These are phyloP conservation scores for Spheniscus humboldti DNA, from an alignment of 2,797 vertebrate species.

Conservation along the genomic window DNA sequence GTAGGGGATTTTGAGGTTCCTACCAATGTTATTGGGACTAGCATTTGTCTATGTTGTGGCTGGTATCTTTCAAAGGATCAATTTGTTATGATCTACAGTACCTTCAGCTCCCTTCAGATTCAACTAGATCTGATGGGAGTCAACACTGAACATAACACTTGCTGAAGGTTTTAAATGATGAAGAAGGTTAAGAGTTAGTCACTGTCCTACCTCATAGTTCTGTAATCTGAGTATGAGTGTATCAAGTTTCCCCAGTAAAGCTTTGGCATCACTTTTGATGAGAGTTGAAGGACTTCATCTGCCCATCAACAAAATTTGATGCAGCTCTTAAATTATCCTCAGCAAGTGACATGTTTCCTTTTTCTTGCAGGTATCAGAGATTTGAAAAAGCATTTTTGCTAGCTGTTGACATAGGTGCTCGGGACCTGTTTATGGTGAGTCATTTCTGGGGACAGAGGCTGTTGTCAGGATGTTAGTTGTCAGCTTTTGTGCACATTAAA, in stretches of 20 bases:
- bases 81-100: neutral
- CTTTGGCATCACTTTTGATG: neutral
- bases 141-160: neutral
- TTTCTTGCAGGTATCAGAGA: slow-evolving; percentile 81
- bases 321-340: neutral
- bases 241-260: neutral
- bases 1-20: neutral
- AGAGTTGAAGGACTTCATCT: neutral
- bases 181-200: neutral
- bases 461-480: slow-evolving; percentile 41
- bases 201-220: neutral
- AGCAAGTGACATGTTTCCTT: neutral
- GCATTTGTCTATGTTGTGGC: neutral
- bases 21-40: neutral
- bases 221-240: neutral
- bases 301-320: neutral
- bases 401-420: slow-evolving; percentile 88
- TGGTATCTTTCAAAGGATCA: neutral
- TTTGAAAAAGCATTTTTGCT: slow-evolving; percentile 98
- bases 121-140: neutral
- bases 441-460: slow-evolving; percentile 26
- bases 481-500: slow-evolving; percentile 53
- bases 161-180: neutral
- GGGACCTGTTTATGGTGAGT: slow-evolving; percentile 90
- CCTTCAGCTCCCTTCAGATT: neutral